Conservation (phyloP, 1,140 invertebrate genomes). For the Heliconius eleuchia region DNA sequence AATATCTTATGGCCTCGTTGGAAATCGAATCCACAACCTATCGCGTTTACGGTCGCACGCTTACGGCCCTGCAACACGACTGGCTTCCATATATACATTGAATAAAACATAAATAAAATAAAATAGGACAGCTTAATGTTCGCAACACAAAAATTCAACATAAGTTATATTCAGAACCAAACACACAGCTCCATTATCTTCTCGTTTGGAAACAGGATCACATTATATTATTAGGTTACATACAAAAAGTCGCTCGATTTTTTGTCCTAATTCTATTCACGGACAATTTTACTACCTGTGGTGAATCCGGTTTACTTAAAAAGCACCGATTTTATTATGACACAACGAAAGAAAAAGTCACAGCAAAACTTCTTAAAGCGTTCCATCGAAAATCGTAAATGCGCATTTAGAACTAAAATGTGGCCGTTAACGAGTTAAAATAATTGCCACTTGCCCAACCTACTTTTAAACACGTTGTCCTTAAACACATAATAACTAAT, state of each 20-base stretch:
- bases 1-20: no score
- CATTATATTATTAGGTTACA: slow-evolving; percentile 5
- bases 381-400: slow-evolving; percentile 11
- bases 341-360: background rate
- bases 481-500: slow-evolving; percentile 16
- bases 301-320: slow-evolving; percentile 11
- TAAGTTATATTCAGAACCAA: background rate
- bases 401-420: slow-evolving; percentile 12
- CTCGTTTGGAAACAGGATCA: slow-evolving; percentile 15
- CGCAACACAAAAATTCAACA: background rate
- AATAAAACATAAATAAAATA: background rate
- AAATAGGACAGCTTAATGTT: background rate
- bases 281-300: background rate
- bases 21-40: no score
- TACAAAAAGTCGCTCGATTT: slow-evolving; percentile 10
- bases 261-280: slow-evolving; percentile 5
- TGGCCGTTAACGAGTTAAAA: slow-evolving; percentile 14
- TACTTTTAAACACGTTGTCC: slow-evolving; percentile 28
- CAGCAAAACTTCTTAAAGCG: background rate
- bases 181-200: slow-evolving; percentile 18
- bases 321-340: background rate
- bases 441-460: slow-evolving; percentile 11
- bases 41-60: no score
- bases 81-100: no score
- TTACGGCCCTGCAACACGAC: no score